A percentile compares a stretch with the other conserved stretches of the same genome.
Conservation (phyloP, 2,113 vertebrate genomes). For the Papio anubis region DNA sequence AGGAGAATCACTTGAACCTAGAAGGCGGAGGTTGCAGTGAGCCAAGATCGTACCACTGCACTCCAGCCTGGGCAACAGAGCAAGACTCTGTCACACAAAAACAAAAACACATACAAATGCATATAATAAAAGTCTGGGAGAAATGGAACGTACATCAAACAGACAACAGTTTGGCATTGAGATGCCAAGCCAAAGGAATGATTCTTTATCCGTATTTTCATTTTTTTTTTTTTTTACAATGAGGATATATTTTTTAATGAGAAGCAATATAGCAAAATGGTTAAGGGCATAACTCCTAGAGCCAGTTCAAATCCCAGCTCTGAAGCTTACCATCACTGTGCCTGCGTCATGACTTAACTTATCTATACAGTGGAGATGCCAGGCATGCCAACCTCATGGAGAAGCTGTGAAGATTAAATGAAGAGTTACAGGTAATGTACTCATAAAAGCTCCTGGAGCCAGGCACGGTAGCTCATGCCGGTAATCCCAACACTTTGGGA, state of each 20-base stretch:
- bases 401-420: neutral
- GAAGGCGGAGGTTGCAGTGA: too few relatives aligned
- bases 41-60: too few relatives aligned
- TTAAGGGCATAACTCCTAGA: neutral
- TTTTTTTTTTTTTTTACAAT: neutral
- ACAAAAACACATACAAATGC: neutral
- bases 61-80: too few relatives aligned
- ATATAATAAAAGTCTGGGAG: neutral
- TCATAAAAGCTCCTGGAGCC: too few relatives aligned
- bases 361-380: too few relatives aligned
- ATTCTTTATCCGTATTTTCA: neutral
- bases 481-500: too few relatives aligned
- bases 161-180: neutral
- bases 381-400: accelerated
- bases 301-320: neutral
- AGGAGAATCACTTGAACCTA: too few relatives aligned
- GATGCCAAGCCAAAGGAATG: neutral
- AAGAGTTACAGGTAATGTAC: neutral
- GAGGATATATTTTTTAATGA: neutral
- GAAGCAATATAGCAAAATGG: neutral
- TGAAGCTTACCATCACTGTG: neutral
- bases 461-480: too few relatives aligned
- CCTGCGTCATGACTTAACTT: neutral
- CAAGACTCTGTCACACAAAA: too few relatives aligned
- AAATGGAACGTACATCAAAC: neutral